Evolutionary conservation across 2,888 invertebrate species (phyloP).

Genomic region (Tetramorium bicarinatum): DNA sequence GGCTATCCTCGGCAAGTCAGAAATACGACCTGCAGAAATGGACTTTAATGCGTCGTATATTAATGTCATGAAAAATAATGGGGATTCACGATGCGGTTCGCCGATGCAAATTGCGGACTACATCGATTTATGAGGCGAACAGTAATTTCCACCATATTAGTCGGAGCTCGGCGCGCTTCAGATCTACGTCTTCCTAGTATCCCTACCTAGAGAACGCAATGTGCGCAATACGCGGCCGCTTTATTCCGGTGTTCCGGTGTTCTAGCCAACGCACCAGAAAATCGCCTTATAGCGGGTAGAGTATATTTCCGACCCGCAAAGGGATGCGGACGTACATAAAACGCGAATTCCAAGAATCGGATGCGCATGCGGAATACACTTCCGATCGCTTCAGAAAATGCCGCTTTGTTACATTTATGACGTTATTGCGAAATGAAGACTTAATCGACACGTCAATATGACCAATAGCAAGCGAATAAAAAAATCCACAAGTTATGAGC

Average conservation of each 20-base stretch:
- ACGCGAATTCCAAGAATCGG: conserved; percentile 16
- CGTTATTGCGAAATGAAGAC: neutral
- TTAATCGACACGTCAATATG: neutral
- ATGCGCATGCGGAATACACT: conserved; percentile 7
- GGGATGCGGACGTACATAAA: conserved; percentile 8
- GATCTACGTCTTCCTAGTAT: neutral
- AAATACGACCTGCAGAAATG: conserved; percentile 52
- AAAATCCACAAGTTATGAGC: neutral
- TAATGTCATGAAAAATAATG: conserved; percentile 62
- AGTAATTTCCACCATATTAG: conserved; percentile 71
- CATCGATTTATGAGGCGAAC: conserved; percentile 74
- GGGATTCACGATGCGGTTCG: conserved; percentile 63
- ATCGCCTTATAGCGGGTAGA: conserved; percentile 54
- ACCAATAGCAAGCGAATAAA: neutral
- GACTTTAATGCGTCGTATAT: conserved; percentile 63
- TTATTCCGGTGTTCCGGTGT: conserved; percentile 58
- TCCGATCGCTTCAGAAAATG: neutral
- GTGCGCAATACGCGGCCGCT: neutral
- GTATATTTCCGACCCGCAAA: neutral
- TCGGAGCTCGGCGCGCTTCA: conserved; percentile 22
- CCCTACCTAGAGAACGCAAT: neutral
- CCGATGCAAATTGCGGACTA: conserved; percentile 72
- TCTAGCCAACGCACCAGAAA: conserved; percentile 66
- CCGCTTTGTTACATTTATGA: neutral
- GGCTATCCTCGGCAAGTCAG: conserved; percentile 30